phyloP scores from a whole-genome alignment of 1,140 invertebrate species.

The Cherax quadricarinatus region DNA sequence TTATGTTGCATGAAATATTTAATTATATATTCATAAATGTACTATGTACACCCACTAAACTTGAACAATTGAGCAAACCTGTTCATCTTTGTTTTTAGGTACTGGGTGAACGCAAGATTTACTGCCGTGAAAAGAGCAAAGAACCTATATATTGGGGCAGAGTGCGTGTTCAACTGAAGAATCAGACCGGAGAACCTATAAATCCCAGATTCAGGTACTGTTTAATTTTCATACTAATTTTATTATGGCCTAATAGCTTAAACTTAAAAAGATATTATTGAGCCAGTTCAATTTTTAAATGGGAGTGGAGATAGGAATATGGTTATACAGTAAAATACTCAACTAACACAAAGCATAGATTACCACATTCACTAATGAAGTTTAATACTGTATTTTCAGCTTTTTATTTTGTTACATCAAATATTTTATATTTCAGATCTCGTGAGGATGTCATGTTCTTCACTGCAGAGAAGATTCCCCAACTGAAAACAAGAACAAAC shows the following conservation, averaged over 20 bases:
- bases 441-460: constrained; percentile 88
- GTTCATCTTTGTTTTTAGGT: constrained; percentile 76
- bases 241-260: background rate
- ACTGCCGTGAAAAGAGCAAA: constrained; percentile 93
- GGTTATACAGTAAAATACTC: too few species aligned
- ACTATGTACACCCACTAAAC: too few species aligned
- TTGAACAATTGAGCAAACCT: too few species aligned
- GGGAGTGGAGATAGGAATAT: too few species aligned
- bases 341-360: too few species aligned
- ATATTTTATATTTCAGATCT: constrained; percentile 42
- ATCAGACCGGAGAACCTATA: constrained; percentile 90
- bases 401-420: too few species aligned
- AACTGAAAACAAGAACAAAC: constrained; percentile 88
- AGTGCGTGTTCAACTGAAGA: constrained; percentile 93
- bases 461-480: constrained; percentile 91
- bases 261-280: too few species aligned
- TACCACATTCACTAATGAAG: too few species aligned
- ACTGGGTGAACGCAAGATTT: constrained; percentile 95
- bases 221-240: background rate
- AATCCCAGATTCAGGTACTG: constrained; percentile 82
- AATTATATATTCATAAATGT: too few species aligned
- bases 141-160: constrained; percentile 89
- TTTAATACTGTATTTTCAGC: too few species aligned
- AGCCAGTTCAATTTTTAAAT: too few species aligned
- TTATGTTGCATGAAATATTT: too few species aligned